Evolutionary conservation across 1,140 invertebrate genomes (phyloP), one percentile per base, ranked within the genome.

Genomic region (Drosophila yakuba): DNA sequence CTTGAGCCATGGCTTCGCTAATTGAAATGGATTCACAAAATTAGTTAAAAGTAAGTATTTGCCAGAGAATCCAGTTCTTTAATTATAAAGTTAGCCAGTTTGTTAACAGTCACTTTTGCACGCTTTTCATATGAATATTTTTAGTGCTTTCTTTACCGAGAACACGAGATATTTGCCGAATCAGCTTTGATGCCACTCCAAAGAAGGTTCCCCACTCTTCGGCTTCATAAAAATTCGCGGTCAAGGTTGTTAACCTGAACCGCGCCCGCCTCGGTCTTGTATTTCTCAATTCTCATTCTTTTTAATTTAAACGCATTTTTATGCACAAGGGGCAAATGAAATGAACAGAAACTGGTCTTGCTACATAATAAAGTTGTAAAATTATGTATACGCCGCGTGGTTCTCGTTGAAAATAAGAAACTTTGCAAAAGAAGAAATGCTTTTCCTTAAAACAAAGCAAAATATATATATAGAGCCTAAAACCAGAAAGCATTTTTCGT

Each of bases 181-280:
- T 69, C 51, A 36, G 28, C 59, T 17, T 38, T 1, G 28, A 45
- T 45, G 28, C 41, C 32, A 60, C 32, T 38, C 28, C 17, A 23
- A 72, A 72, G 48, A 56, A 52, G 28, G 10, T 45, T 74, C 23
- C n/a, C 48, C 20, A 32, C 61, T 55, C 47, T 51, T 38, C 15
- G 38, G 28, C 17, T 20, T 32, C 48, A 20, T 48, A 60, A 64
- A 67, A 73, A 88, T 88, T 88, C 76, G 84, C 83, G 83, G 83
- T 89, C 83, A 88, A 88, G 83, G 83, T 88, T 89, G 64, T 89
- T 88, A 88, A 88, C 83, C 83, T 79, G 28, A 72, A 56, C 23
- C 58, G 44, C 74, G 64, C 47, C 79, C 52, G 23, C 45, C 60
- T 20, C 54, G 63, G 32, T 38, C 20, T 47, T 61, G 2, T 39